Base-by-base conservation (phyloP, 2,113 vertebrate genomes). In the Maccullochella peelii region DNA sequence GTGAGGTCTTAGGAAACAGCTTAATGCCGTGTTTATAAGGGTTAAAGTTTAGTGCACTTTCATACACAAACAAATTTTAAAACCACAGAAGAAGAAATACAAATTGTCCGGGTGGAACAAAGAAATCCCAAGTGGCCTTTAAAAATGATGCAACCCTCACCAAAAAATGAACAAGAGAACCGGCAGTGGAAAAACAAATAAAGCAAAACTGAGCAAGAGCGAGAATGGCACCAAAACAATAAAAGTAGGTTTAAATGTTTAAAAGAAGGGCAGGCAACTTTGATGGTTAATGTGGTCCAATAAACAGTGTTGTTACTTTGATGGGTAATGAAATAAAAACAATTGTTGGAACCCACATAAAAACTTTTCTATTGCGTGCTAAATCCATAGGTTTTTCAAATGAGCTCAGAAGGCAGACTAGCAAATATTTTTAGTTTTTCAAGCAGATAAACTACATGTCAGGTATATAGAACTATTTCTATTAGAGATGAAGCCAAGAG, bases 241-340 rank as follows among this genome's bases (percentile, higher is more conserved):
- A 78, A 89, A 93, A 85, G 67, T 1, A 73, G 0, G 25, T 52
- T 58, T 62, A 21, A 73, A 30, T 57, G 30, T 71, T 74, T 65
- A 62, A 67, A 78, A 72, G 77, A 63, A 44, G 74, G 67, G n/a
- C 16, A 23, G 77, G 74, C 65, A 66, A 23, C 88, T 93, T 91
- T 92, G 82, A 91, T 80, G 86, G 83, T 73, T 82, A 11, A 42
- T 73, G 66, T 63, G 77, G 73, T 52, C 42, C 8, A 78, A 63
- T 89, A 88, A 88, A 89, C 66, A 86, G 16, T 20, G 68, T 47
- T 88, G 79, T 84, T 71, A 87, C 77, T 89, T 88, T 90, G 72
- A 88, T 73, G 77, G 82, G 63, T 59, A 58, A 84, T 72, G 72
- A 86, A 74, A 90, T 49, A 12, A 33, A 82, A 73, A 9, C 30